These are phyloP conservation scores for Magallana nippona DNA, from an alignment of 2,888 invertebrate genomes.

Conservation along the genomic window DNA sequence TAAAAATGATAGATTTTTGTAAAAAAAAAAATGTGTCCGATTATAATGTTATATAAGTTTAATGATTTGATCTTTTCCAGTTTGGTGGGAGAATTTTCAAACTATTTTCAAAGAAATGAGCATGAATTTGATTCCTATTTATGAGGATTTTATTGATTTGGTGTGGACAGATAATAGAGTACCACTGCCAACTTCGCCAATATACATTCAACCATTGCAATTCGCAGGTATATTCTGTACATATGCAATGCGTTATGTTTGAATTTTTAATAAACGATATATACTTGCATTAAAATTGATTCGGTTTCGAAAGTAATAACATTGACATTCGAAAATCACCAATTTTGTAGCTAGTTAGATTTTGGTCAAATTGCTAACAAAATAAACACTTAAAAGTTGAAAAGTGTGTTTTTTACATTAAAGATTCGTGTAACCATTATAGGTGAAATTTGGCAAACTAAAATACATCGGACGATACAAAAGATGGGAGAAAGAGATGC, in stretches of 20 bases:
- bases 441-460: conserved; percentile 27
- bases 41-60: too few relatives aligned
- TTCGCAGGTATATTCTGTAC: not conserved
- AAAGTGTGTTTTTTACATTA: not conserved
- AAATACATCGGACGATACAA: not conserved
- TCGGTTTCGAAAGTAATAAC: too few relatives aligned
- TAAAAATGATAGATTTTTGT: too few relatives aligned
- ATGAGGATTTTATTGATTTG: not conserved
- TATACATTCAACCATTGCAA: conserved; percentile 1
- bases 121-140: not conserved
- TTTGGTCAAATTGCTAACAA: too few relatives aligned
- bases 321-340: too few relatives aligned
- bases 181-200: not conserved
- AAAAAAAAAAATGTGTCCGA: too few relatives aligned
- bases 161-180: conserved; percentile 16
- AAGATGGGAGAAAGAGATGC: conserved; percentile 11
- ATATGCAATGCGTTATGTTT: too few relatives aligned
- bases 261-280: too few relatives aligned
- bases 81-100: conserved; percentile 14
- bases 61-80: not conserved
- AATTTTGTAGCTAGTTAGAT: too few relatives aligned
- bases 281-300: too few relatives aligned
- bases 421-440: not conserved
- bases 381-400: too few relatives aligned
- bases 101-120: not conserved